Evolutionary conservation across 2,888 invertebrate genomes (phyloP), one percentile per base, ranked within the genome.

Genomic region (Limnephilus lunatus): DNA sequence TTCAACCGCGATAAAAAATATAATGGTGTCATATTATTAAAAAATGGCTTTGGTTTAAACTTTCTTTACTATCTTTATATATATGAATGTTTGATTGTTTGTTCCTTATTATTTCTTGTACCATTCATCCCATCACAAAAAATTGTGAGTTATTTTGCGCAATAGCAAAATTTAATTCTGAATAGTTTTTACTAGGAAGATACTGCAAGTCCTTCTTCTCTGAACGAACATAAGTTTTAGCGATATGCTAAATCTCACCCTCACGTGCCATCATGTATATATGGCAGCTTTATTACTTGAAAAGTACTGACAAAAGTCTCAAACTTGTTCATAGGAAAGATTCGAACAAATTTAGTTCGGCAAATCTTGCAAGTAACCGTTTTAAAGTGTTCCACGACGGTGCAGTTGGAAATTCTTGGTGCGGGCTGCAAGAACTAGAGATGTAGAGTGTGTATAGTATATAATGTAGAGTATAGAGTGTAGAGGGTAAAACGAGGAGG

Each of bases 351-450:
- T 88, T 88, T 88, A 30, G 68, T 86, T 82, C 31, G 30, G 32
- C 53, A 83, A 91, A 85, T 30, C 87, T 44, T 44, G 30, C 83
- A 53, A 83, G 31, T 32, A 83, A 83, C 81, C 32, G 81, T 89
- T 89, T 89, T 89, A 89, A 90, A 90, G 90, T 81, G 82, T 90
- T 83, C 81, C 53, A 31, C 35, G 31, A 31, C 31, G 31, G 90
- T 83, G 39, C n/a, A 90, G 90, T 90, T 90, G 85, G 85, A 53
- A 90, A 85, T 85, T 90, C 68, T 68, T 85, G n/a, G 90, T 44
- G 32, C 48, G 53, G 85, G 68, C 68, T 81, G 81, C 44, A 81
- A 15, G 87, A n/a, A 68, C 68, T 68, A 68, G 19, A 68, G n/a
- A 7, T 25, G 25, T 68, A 68, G 25, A 5, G 25, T n/a, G 68